phyloP scores from a whole-genome alignment of 2,888 invertebrate genomes.

The Athalia cordata region DNA sequence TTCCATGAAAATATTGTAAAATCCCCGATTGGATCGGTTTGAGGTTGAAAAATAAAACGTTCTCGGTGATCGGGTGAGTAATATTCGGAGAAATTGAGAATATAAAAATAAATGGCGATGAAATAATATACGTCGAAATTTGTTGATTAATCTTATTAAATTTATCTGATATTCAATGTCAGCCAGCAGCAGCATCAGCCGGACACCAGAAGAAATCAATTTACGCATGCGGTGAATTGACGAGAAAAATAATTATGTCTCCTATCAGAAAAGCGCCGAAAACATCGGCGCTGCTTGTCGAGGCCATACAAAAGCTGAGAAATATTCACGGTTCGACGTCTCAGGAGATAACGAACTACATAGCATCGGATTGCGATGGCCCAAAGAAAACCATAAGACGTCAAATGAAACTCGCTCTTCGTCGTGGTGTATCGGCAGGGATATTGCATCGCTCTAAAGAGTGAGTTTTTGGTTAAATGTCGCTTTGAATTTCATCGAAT shows the following conservation, averaged over 20 bases:
- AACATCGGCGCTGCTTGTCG: constrained; percentile 65
- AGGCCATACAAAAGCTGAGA: constrained; percentile 66
- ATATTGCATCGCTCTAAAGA: constrained; percentile 64
- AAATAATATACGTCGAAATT: no score
- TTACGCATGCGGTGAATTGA: neutral
- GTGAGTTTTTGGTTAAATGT: constrained; percentile 50
- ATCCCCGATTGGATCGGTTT: neutral
- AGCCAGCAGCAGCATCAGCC: no score
- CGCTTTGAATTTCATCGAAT: neutral
- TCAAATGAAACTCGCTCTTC: constrained; percentile 64
- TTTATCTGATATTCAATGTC: no score
- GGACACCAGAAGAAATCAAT: neutral
- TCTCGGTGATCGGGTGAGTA: neutral
- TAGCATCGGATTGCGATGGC: constrained; percentile 65
- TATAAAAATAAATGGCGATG: no score
- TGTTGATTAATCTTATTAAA: no score
- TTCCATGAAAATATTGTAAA: neutral
- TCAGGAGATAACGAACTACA: constrained; percentile 67
- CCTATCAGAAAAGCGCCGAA: constrained; percentile 52
- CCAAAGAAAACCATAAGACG: constrained; percentile 58
- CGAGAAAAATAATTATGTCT: neutral
- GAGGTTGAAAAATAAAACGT: neutral
- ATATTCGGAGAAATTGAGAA: neutral
- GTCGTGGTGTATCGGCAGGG: constrained; percentile 66
- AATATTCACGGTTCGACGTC: constrained; percentile 66